Base-by-base conservation (phyloP, 2,888 invertebrate genomes). In the Eudasyphora cyanicolor region DNA sequence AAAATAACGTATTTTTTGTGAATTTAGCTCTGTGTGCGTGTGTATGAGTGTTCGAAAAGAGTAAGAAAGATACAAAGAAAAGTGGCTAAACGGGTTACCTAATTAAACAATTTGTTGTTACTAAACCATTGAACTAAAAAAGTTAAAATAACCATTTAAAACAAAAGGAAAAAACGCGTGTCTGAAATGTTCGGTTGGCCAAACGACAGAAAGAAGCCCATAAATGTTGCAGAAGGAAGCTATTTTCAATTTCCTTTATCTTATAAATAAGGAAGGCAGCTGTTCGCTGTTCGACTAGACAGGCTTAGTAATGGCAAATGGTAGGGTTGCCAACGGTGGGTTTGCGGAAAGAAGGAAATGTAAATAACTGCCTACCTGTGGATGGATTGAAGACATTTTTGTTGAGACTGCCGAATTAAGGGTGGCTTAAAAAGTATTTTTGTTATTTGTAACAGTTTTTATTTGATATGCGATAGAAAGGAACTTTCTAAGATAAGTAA, bases 11-110 rank as follows among this genome's bases (percentile, higher is more conserved):
- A 76, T 76, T 73, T 77, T 80, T 70, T 24, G 38, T 71, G 57
- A 27, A 54, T 57, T 24, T 57, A 19, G 19, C 19, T 35, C 10
- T 19, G 35, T 35, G 35, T 35, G 27, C 17, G 21, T 38, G 27
- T 60, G 10, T 21, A 10, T 12, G 12, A 12, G 1, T 60, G 38
- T 14, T 60, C 29, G 60, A 29, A 60, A 2, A 49, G 54, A 75
- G 73, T 29, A 2, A 49, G 54, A 75, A 69, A 76, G 73, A 60
- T 60, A 49, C 51, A 35, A 32, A 49, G 6, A 74, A 84, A 84
- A 84, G 84, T 84, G 75, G 84, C 73, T 45, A 76, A 84, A 84
- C 84, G 76, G 76, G 84, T 84, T 81, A 78, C 57, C 78, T 80
- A 45, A 64, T 77, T 49, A 42, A 76, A 67, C 35, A 49, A 73